Evolutionary conservation across 1,140 invertebrate genomes (phyloP).

Genomic region (Cotesia chilonis): DNA sequence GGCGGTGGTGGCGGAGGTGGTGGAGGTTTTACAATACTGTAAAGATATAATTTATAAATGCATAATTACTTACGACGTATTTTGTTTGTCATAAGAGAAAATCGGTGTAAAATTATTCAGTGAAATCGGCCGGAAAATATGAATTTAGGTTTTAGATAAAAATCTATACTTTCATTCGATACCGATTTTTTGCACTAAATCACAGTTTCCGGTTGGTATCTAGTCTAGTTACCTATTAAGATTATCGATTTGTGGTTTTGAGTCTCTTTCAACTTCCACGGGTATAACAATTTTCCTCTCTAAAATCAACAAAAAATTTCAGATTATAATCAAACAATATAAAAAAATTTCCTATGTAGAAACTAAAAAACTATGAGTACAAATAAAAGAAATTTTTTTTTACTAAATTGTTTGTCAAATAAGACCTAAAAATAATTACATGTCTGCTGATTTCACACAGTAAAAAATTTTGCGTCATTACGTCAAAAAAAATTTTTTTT

Average conservation of each 20-base stretch:
- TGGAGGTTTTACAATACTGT: slow-evolving; percentile 54
- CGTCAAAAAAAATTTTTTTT: too few relatives aligned
- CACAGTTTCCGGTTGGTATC: slow-evolving; percentile 39
- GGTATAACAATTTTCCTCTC: slow-evolving; percentile 54
- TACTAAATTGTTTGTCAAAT: too few relatives aligned
- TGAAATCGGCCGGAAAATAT: slow-evolving; percentile 20
- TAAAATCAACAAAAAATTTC: slow-evolving; percentile 41
- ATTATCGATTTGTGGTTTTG: slow-evolving; percentile 49
- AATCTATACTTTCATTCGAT: not conserved
- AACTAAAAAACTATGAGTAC: too few relatives aligned
- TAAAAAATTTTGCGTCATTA: too few relatives aligned
- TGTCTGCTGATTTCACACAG: too few relatives aligned
- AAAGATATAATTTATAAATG: slow-evolving; percentile 10
- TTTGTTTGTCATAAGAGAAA: slow-evolving; percentile 20
- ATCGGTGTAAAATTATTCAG: not conserved
- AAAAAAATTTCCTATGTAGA: too few relatives aligned
- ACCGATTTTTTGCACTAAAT: slow-evolving; percentile 6
- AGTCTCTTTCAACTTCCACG: slow-evolving; percentile 60
- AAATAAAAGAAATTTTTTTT: too few relatives aligned
- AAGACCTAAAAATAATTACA: too few relatives aligned
- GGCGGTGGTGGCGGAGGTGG: slow-evolving; percentile 63
- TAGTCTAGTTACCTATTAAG: slow-evolving; percentile 55
- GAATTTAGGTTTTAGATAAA: not conserved
- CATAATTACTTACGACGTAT: not conserved
- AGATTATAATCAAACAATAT: not conserved